Evolutionary conservation across 2,113 vertebrate species (phyloP).

Genomic region (Spheniscus mendiculus): DNA sequence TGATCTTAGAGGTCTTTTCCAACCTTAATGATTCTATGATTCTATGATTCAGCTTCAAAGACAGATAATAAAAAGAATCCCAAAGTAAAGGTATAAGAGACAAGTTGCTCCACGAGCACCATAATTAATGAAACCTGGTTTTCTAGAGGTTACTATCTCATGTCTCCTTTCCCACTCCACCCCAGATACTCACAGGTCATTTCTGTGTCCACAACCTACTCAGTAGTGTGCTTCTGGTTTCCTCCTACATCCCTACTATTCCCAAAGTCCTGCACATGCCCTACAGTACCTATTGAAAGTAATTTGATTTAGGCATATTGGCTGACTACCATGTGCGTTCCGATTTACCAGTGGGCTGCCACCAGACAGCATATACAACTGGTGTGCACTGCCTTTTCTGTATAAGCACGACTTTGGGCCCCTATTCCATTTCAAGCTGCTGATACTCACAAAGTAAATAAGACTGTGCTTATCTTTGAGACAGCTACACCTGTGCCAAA

Average conservation of each 20-base stretch:
- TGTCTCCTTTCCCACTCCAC: not conserved
- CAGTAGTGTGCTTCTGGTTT: not conserved
- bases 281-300: not conserved
- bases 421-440: not conserved
- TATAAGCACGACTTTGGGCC: not conserved
- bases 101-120: not conserved
- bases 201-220: not conserved
- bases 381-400: not conserved
- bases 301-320: not conserved
- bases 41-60: not conserved
- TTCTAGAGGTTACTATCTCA: not conserved
- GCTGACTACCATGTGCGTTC: accelerated
- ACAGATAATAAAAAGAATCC: not conserved
- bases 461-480: not conserved
- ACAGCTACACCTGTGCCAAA: not conserved
- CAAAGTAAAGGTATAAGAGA: not conserved
- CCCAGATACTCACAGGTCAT: not conserved
- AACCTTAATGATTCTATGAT: too few species aligned
- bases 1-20: too few species aligned
- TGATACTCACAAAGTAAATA: not conserved
- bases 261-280: not conserved
- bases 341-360: not conserved
- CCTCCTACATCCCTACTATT: not conserved
- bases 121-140: not conserved
- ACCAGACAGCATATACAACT: not conserved